phyloP scores from a whole-genome alignment of 1,140 invertebrate species.

The Coptotermes formosanus region DNA sequence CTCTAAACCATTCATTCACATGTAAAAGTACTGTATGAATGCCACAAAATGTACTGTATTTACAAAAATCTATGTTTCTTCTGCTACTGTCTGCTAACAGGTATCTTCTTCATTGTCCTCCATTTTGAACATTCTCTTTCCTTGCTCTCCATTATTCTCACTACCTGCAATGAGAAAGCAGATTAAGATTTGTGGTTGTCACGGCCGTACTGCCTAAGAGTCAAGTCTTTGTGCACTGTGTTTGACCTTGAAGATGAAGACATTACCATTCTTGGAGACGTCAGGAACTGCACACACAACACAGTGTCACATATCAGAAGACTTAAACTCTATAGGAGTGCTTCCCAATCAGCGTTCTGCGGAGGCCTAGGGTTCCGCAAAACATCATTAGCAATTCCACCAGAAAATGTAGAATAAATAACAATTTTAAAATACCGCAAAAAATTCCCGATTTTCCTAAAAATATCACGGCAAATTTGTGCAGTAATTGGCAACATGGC shows the following conservation, averaged over 20 bases:
- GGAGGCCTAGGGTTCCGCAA: too few species aligned
- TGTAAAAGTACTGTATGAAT: not conserved
- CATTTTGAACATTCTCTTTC: slow-evolving; percentile 25
- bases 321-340: too few species aligned
- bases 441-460: too few species aligned
- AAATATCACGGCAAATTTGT: too few species aligned
- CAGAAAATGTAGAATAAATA: too few species aligned
- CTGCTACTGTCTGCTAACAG: not conserved
- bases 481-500: too few species aligned
- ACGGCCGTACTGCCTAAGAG: not conserved
- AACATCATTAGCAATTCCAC: too few species aligned
- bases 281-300: not conserved
- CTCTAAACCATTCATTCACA: not conserved
- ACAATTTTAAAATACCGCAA: too few species aligned
- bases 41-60: not conserved
- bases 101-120: slow-evolving; percentile 24
- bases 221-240: not conserved
- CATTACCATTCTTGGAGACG: not conserved
- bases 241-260: not conserved
- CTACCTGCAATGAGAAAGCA: slow-evolving; percentile 13
- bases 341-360: too few species aligned
- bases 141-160: not conserved
- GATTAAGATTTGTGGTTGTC: not conserved
- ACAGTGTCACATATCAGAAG: too few species aligned
- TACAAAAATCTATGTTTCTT: not conserved